Conservation (phyloP, 2,888 invertebrate species). For the Drosophila pullipes region DNA sequence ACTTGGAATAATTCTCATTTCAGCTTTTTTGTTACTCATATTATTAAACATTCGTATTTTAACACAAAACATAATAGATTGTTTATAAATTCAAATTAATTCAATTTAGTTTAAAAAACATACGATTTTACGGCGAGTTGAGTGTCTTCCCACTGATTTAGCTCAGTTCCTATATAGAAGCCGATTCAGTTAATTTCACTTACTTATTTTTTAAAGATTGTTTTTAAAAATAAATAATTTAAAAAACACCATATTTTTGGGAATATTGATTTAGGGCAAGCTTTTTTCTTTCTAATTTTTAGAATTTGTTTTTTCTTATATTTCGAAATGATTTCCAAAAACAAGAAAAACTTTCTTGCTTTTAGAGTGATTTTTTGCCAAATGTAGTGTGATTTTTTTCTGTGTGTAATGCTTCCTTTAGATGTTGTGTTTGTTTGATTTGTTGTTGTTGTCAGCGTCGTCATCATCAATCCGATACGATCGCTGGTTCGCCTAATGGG, state of each 20-base stretch:
- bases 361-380: neutral
- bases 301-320: neutral
- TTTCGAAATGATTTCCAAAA: neutral
- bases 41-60: too few species aligned
- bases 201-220: too few species aligned
- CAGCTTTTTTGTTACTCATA: too few species aligned
- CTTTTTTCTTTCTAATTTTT: neutral
- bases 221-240: too few species aligned
- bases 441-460: slow-evolving; percentile 8
- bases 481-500: slow-evolving; percentile 3
- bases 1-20: too few species aligned
- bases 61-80: too few species aligned
- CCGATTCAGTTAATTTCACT: neutral
- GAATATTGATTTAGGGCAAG: too few species aligned
- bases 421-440: neutral
- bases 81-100: neutral
- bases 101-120: neutral
- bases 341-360: neutral
- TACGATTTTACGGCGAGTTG: too few species aligned
- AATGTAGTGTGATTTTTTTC: neutral
- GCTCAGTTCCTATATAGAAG: neutral
- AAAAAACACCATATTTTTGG: neutral
- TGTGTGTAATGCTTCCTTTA: slow-evolving; percentile 1
- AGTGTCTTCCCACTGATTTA: too few species aligned
- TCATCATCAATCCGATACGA: slow-evolving; percentile 31